phyloP scores from a whole-genome alignment of 2,888 invertebrate genomes.

The Cybosia mesomella region DNA sequence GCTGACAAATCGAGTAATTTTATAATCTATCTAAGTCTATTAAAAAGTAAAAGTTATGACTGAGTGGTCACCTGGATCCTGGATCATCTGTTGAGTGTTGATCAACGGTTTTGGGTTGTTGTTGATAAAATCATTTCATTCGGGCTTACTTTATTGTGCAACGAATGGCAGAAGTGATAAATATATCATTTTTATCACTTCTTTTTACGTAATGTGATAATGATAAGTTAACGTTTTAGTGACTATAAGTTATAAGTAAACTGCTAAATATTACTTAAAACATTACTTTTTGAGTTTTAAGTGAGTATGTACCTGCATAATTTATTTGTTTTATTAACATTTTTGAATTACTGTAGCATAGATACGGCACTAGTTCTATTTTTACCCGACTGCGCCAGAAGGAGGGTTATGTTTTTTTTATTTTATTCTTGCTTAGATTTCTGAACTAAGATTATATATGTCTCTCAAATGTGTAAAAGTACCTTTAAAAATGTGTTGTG shows the following conservation, averaged over 20 bases:
- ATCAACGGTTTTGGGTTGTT: no score
- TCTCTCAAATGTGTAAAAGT: background rate
- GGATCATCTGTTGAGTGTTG: no score
- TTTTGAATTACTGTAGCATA: background rate
- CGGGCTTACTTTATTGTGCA: background rate
- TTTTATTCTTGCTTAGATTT: background rate
- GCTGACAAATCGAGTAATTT: no score
- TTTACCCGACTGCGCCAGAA: no score
- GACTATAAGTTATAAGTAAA: conserved; percentile 16
- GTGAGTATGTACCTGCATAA: conserved; percentile 5
- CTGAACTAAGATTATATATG: no score
- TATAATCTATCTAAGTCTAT: no score
- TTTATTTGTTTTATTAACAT: background rate
- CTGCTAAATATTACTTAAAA: conserved; percentile 5
- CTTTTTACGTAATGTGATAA: conserved; percentile 12
- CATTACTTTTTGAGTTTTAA: background rate
- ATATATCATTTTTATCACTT: background rate
- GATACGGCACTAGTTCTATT: background rate
- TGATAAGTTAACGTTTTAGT: conserved; percentile 23
- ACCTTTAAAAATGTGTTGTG: background rate
- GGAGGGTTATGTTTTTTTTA: background rate
- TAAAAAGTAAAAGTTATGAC: no score
- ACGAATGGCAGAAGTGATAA: no score
- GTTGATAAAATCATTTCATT: background rate
- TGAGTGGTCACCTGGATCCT: no score